A percentile compares a stretch with the other conserved stretches of the same genome.
phyloP scores from a whole-genome alignment of 2,888 invertebrate genomes.

The Brachylomia viminalis region DNA sequence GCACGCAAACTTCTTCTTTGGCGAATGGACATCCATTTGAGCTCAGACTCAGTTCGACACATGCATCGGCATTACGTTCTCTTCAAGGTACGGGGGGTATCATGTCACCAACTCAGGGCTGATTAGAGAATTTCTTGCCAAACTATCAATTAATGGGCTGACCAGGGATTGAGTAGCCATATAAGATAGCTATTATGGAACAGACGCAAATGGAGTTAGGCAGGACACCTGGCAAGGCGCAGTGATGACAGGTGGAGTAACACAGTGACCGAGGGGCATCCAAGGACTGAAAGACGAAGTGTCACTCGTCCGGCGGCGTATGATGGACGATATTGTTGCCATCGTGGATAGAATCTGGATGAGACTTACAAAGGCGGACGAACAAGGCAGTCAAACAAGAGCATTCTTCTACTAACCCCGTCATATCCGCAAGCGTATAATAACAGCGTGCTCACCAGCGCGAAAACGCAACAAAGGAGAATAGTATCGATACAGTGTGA shows the following conservation, averaged over 20 bases:
- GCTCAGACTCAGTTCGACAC: too few relatives aligned
- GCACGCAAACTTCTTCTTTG: too few relatives aligned
- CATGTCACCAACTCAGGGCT: too few relatives aligned
- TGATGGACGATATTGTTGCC: background rate
- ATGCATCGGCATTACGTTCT: too few relatives aligned
- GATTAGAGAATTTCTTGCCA: background rate
- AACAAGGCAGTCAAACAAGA: background rate
- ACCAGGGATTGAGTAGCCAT: background rate
- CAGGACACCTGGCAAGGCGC: background rate
- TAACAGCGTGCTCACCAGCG: constrained; percentile 21
- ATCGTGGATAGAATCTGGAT: too few relatives aligned
- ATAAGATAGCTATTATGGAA: too few relatives aligned
- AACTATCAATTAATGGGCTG: too few relatives aligned
- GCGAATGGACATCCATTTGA: too few relatives aligned
- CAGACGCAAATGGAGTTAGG: background rate
- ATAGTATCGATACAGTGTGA: constrained; percentile 33
- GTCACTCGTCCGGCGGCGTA: background rate
- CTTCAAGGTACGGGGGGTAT: too few relatives aligned
- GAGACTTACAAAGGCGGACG: background rate
- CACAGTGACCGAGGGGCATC: too few relatives aligned
- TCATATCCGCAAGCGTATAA: background rate
- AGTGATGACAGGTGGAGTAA: background rate
- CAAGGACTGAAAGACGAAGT: too few relatives aligned
- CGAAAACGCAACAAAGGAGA: constrained; percentile 51
- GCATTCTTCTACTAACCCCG: background rate